Conservation (phyloP, 2,888 invertebrate species). For the Cabera pusaria region DNA sequence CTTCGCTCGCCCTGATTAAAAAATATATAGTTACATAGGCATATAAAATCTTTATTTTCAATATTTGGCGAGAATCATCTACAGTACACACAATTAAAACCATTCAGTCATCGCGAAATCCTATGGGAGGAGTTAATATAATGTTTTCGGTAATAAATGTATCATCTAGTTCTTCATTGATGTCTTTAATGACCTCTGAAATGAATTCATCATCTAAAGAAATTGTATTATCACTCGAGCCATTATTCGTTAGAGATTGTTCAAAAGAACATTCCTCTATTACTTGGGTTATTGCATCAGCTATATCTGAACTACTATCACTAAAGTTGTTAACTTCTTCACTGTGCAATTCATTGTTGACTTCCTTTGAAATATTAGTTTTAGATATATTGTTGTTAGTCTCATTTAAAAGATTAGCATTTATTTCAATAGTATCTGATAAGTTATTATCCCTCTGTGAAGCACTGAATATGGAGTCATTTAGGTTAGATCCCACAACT, state of each 20-base stretch:
- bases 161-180: constrained; percentile 48
- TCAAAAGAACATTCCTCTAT: constrained; percentile 51
- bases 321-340: constrained; percentile 11
- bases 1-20: too few species aligned
- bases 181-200: constrained; percentile 59
- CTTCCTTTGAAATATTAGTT: neutral
- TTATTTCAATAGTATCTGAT: neutral
- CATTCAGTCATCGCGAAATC: too few species aligned
- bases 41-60: too few species aligned
- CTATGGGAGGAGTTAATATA: constrained; percentile 60
- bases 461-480: constrained; percentile 19
- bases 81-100: too few species aligned
- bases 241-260: constrained; percentile 20
- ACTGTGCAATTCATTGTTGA: neutral
- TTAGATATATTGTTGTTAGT: neutral
- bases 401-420: neutral
- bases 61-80: too few species aligned
- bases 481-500: too few species aligned
- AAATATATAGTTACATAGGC: too few species aligned
- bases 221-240: constrained; percentile 34
- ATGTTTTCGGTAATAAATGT: constrained; percentile 38
- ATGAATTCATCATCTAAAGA: constrained; percentile 58
- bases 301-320: constrained; percentile 46
- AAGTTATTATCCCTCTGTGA: too few species aligned
- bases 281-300: constrained; percentile 65